Evolutionary conservation across 2,113 vertebrate genomes (phyloP), one percentile per base, ranked within the genome.

Genomic region (Seriola aureovittata): DNA sequence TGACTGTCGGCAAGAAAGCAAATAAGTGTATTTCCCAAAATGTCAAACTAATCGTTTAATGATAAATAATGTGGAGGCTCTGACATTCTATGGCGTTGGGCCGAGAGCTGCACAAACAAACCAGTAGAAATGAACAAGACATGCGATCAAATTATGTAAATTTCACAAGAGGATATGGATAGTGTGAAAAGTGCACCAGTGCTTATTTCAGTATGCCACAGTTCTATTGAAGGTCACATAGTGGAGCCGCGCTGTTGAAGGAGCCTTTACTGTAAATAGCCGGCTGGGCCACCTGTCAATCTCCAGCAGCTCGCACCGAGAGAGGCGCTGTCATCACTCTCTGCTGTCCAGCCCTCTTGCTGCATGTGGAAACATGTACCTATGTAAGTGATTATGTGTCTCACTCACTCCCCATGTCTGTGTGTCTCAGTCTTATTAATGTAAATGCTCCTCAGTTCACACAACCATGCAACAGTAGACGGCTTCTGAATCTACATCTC

Each of bases 231-330:
- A 95, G 94, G 94, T 94, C 93, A 94, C 90, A 92, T 78, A 90
- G 81, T 91, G 84, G 60, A 84, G 67, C 66, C 62, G 76, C 46
- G 52, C 73, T 79, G 75, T 90, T 91, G 85, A 92, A 90, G 81
- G 85, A 75, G 83, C 84, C 93, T 93, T 95, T 52, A 89, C 92
- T 91, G 76, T 93, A 93, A 94, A 95, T 94, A 95, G 93, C 85
- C 57, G 8, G 34, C 42, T 16, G 65, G 38, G 46, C 92, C 93
- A 93, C 88, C 88, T 93, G 90, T 92, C 93, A 84, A 59, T 72
- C 19, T 54, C 29, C 38, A 63, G 71, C 44, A 8, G 48, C 75
- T 81, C 71, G 29, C 54, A 21, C 66, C 32, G 44, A 79, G 65
- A 8, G 44, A 55, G 55, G 62, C 64, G 0, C 52, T 66, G 92